Base-by-base conservation (phyloP, 1,140 invertebrate species). In the Drosophila ercepeae region DNA sequence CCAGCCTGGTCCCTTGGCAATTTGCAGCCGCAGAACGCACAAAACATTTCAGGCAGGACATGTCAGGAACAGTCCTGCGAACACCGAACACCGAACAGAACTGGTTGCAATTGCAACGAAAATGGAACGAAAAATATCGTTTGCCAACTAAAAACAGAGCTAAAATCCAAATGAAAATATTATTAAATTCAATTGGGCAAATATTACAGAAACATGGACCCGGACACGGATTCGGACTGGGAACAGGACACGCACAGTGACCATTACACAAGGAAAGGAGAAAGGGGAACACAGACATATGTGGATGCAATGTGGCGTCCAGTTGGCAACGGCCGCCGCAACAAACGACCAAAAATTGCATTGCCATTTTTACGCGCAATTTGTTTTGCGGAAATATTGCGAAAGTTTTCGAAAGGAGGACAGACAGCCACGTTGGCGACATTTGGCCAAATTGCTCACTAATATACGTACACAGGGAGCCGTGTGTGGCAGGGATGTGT, bases 151-250 rank as follows among this genome's bases (percentile, higher is more conserved):
- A 65, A 88, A 86, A 81, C 82, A 81, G 82, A 86, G 86, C 82
- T 81, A 74, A 86, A 86, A 82, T 86, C 81, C 77, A 88, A 86
- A 86, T 88, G 82, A 86, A 86, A 86, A 86, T 86, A 86, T 86
- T 86, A 88, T 86, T 86, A 86, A 88, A 86, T 86, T 86, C 81
- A 86, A 86, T 86, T 88, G 81, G 79, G 77, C 82, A 86, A 86
- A 88, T 76, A 86, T 86, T 86, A 88, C 82, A 81, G 77, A 73
- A 77, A 71, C 79, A 86, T 76, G 72, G 42, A 53, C 51, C 72
- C 45, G 25, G 52, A 45, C 69, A 36, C 69, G 44, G 36, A 34
- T 21, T 42, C 49, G 21, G 39, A n/a, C n/a, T n/a, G n/a, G n/a
- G n/a, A n/a, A n/a, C n/a, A n/a, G n/a, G n/a, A 27, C 45, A 63